Evolutionary conservation across 2,113 vertebrate genomes (phyloP).

Genomic region (Cochlearius cochlearius): DNA sequence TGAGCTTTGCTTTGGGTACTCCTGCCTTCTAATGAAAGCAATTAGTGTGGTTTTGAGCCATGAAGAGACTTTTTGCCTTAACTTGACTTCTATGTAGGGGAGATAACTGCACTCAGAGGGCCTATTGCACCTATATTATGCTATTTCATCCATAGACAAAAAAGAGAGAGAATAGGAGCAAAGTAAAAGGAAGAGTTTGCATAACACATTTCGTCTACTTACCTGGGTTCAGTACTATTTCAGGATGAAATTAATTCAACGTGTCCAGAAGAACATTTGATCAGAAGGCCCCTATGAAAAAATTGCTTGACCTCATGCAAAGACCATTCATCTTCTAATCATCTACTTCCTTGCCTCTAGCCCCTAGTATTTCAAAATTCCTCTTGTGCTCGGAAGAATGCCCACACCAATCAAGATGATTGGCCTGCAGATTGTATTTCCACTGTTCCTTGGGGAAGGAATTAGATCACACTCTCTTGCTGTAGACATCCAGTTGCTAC

Average conservation of each 20-base stretch:
- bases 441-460: not conserved
- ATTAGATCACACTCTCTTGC: not conserved
- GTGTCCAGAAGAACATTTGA: not conserved
- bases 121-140: not conserved
- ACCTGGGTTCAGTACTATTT: not conserved
- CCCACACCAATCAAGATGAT: not conserved
- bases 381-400: not conserved
- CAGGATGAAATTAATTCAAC: not conserved
- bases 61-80: not conserved
- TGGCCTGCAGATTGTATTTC: not conserved
- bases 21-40: not conserved
- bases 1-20: not conserved
- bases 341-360: not conserved
- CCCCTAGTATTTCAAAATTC: not conserved
- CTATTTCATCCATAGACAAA: not conserved
- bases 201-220: not conserved
- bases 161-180: not conserved
- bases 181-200: not conserved
- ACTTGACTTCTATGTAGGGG: accelerated
- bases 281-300: accelerated
- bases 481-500: not conserved
- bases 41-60: not conserved
- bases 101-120: not conserved
- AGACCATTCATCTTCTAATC: not conserved
- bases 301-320: not conserved